Evolutionary conservation across 1,140 invertebrate genomes (phyloP), one percentile per base, ranked within the genome.

Genomic region (Microplitis mediator): DNA sequence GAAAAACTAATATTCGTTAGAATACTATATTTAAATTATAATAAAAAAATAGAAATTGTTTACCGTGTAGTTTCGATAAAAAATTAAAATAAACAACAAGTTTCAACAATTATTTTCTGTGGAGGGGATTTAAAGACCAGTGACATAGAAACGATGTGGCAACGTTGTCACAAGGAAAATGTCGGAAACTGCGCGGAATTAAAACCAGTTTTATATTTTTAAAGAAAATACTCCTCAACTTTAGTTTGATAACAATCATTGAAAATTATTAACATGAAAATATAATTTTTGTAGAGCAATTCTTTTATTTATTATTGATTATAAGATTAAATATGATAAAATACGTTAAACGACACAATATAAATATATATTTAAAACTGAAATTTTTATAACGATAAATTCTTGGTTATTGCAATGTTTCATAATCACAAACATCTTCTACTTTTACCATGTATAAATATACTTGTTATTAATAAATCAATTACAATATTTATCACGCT

Each of bases 61-160:
- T 62, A 62, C 60, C 60, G 8, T 16, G 23, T 62, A 45, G 60
- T 62, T 62, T 62, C 34, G 14, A 62, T 62, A 14, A 62, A 62
- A 23, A 62, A 62, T 62, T 62, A 3, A 23, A 62, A 62, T 62
- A 32, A 62, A 62, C 13, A 62, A 62, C 60, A 4, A 6, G 60
- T 23, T 62, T 62, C 16, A 62, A 16, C 31, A 16, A 62, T 62
- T 34, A 62, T 62, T 62, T 32, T 62, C 60, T 23, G 34, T 62
- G 16, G 60, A 62, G 60, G 60, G 60, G 60, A 62, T 14, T 14
- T 31, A 13, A 13, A 6, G 60, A 62, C 60, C 23, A 62, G 34
- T 36, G 60, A 16, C 60, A 62, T 62, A 16, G 14, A 62, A 62
- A 62, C 60, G 4, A 62, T 62, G 60, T 62, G 60, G 31, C 60